Conservation (phyloP, 2,888 invertebrate species). For the Cerceris ruficornis region DNA sequence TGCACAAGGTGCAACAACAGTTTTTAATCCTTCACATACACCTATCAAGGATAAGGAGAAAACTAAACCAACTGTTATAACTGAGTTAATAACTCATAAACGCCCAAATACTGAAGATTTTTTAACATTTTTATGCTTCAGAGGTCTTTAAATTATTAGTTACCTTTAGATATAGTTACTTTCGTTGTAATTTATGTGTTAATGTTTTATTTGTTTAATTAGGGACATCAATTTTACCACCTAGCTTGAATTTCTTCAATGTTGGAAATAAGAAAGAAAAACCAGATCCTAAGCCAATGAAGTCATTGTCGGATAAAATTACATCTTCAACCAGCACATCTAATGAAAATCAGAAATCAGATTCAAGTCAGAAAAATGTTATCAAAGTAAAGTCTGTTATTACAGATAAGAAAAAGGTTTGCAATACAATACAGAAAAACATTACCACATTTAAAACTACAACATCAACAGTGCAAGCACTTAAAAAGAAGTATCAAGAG, state of each 20-base stretch:
- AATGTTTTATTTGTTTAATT: conserved; percentile 23
- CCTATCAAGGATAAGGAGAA: conserved; percentile 86
- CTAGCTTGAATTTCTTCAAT: conserved; percentile 88
- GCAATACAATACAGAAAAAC: conserved; percentile 66
- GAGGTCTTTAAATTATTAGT: conserved; percentile 83
- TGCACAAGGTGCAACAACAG: conserved; percentile 88
- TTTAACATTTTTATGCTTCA: conserved; percentile 91
- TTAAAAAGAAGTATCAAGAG: conserved; percentile 85
- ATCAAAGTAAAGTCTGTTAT: conserved; percentile 77
- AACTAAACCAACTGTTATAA: conserved; percentile 82
- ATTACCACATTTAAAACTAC: conserved; percentile 74
- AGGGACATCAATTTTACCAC: conserved; percentile 88
- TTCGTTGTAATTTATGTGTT: conserved; percentile 5
- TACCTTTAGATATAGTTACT: conserved; percentile 80
- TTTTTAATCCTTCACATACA: conserved; percentile 84
- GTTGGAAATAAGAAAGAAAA: conserved; percentile 74
- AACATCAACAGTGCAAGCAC: conserved; percentile 83
- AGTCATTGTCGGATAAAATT: conserved; percentile 46
- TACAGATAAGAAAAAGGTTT: conserved; percentile 70
- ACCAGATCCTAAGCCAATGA: conserved; percentile 57
- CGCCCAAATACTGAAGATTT: conserved; percentile 93
- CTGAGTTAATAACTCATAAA: conserved; percentile 86
- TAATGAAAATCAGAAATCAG: conserved; percentile 54
- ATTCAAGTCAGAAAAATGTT: conserved; percentile 65
- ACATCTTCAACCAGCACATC: conserved; percentile 41